phyloP scores from a whole-genome alignment of 2,797 vertebrate genomes.

The Podargus strigoides region DNA sequence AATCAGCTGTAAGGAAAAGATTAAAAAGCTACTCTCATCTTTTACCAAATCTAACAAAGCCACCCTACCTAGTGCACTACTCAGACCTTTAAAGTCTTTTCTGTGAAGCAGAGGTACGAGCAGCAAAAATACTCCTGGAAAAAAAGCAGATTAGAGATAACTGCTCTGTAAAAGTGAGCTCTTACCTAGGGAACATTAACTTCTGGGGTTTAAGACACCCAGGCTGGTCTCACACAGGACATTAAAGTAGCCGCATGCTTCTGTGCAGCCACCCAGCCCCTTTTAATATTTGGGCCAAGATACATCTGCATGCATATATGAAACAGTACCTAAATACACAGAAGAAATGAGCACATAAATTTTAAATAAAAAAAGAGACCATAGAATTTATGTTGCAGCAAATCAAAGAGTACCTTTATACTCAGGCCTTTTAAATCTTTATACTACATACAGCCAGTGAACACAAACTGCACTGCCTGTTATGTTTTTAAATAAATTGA shows the following conservation, averaged over 20 bases:
- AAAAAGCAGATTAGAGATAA: not conserved
- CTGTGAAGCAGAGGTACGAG: not conserved
- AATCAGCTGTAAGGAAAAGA: slow-evolving; percentile 68
- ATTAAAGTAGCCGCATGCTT: not conserved
- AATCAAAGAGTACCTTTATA: not conserved
- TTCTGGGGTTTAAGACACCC: not conserved
- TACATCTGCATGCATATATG: not conserved
- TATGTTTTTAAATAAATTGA: not conserved
- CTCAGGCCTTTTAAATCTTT: not conserved
- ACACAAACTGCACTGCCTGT: not conserved
- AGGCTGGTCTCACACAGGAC: not conserved
- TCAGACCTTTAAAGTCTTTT: not conserved
- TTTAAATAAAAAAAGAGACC: not conserved
- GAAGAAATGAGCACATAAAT: not conserved
- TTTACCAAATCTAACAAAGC: not conserved
- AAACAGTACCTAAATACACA: not conserved
- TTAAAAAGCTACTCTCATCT: not conserved
- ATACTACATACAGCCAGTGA: not conserved
- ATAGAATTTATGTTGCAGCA: not conserved
- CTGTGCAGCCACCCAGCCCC: not conserved
- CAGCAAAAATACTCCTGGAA: not conserved
- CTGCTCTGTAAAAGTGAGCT: not conserved
- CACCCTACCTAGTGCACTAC: not conserved
- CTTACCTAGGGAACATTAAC: not conserved
- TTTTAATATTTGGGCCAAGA: not conserved